Evolutionary conservation across 2,113 vertebrate genomes (phyloP).

Genomic region (Myiozetetes cayanensis): DNA sequence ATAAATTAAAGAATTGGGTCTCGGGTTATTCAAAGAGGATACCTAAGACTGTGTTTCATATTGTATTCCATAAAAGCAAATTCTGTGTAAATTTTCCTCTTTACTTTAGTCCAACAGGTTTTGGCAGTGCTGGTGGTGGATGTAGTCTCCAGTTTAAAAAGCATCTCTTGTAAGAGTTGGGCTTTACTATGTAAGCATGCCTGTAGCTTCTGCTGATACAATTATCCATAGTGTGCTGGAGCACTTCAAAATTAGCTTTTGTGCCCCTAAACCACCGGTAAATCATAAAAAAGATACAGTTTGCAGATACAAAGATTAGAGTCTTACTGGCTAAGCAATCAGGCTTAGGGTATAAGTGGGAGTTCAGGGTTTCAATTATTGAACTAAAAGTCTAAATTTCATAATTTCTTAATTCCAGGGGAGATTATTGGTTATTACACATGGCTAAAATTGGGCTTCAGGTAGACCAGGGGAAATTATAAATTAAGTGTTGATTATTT

Average conservation of each 20-base stretch:
- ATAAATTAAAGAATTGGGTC: neutral
- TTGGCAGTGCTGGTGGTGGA: neutral
- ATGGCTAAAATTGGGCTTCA: neutral
- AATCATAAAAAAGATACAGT: neutral
- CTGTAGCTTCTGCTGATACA: neutral
- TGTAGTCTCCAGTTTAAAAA: neutral
- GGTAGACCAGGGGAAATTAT: neutral
- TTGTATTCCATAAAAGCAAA: neutral
- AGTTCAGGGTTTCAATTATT: neutral
- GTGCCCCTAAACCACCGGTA: neutral
- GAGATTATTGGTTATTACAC: neutral
- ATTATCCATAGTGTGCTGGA: neutral
- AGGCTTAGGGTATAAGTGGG: neutral
- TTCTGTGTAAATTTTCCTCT: neutral
- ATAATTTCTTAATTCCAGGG: neutral
- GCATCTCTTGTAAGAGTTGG: neutral
- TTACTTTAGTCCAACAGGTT: neutral
- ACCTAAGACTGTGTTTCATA: neutral
- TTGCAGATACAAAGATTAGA: neutral
- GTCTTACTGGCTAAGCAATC: neutral
- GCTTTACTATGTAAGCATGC: neutral
- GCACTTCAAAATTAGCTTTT: neutral
- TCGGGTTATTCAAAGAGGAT: neutral
- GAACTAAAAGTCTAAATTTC: neutral
- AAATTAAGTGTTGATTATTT: neutral